A percentile compares a stretch with the other conserved stretches of the same genome.
phyloP scores from a whole-genome alignment of 1,140 invertebrate species.

The Ceratina calcarata region DNA sequence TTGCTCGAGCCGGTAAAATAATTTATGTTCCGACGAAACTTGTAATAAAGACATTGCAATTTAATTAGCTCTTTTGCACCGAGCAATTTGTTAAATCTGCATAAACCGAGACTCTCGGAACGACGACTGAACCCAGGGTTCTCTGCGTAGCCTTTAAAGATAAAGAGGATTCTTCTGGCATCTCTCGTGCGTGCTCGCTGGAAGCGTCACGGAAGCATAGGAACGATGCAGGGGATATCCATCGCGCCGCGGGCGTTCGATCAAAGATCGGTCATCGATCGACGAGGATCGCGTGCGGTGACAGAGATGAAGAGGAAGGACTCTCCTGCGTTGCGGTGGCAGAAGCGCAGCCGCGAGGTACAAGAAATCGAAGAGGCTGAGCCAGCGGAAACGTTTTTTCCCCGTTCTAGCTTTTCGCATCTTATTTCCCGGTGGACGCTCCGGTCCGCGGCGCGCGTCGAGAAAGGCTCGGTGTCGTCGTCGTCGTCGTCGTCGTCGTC shows the following conservation, averaged over 20 bases:
- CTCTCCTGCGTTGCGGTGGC: background rate
- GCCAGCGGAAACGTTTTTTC: background rate
- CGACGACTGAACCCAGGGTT: too few species aligned
- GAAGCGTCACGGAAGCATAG: background rate
- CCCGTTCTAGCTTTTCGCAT: slow-evolving; percentile 20
- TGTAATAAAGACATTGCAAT: too few species aligned
- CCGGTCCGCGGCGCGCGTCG: too few species aligned
- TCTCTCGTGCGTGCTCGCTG: background rate
- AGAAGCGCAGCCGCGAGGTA: background rate
- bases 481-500: background rate
- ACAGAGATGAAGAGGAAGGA: slow-evolving; percentile 21
- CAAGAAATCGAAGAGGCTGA: background rate
- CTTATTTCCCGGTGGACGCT: background rate
- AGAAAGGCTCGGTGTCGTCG: background rate
- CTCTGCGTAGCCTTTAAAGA: too few species aligned
- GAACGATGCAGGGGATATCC: slow-evolving; percentile 5
- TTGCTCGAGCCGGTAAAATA: background rate
- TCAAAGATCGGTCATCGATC: slow-evolving; percentile 47
- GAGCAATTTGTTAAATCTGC: too few species aligned
- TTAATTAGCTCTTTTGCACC: too few species aligned
- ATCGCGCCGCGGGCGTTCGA: slow-evolving; percentile 10
- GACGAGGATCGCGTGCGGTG: slow-evolving; percentile 27
- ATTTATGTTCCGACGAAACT: too few species aligned
- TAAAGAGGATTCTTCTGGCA: too few species aligned
- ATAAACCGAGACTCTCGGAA: too few species aligned